Conservation (phyloP, 2,888 invertebrate genomes). For the Oconnorella tubifera region DNA sequence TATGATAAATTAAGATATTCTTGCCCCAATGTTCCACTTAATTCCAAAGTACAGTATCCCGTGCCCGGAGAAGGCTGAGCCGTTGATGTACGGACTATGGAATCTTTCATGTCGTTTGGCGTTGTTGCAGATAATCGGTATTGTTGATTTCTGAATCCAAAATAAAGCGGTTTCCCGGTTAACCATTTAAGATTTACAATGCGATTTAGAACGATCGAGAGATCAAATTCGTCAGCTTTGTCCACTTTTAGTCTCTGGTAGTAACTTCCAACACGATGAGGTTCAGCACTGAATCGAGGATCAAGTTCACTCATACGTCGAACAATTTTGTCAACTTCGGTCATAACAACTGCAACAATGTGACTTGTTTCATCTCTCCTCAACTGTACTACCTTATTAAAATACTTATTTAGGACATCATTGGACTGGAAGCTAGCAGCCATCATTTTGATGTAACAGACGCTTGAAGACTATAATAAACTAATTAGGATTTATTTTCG, state of each 20-base stretch:
- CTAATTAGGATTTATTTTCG: no score
- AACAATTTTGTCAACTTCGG: neutral
- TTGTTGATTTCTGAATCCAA: constrained; percentile 11
- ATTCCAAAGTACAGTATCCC: neutral
- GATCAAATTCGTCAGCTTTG: constrained; percentile 19
- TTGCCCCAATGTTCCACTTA: neutral
- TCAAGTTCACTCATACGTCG: neutral
- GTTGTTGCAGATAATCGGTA: neutral
- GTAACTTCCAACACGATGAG: constrained; percentile 16
- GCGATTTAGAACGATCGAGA: constrained; percentile 5
- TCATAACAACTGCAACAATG: neutral
- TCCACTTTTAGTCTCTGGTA: constrained; percentile 19
- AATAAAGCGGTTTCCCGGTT: neutral
- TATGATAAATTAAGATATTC: neutral
- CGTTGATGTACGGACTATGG: neutral
- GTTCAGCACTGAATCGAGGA: neutral
- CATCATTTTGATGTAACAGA: no score
- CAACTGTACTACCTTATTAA: constrained; percentile 2
- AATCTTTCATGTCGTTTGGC: neutral
- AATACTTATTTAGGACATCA: neutral
- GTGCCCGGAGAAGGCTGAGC: neutral
- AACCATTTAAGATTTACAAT: constrained; percentile 4
- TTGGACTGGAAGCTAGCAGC: neutral
- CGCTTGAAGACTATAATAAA: no score
- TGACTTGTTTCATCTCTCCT: neutral